Conservation (phyloP, 2,888 invertebrate genomes). For the Acrobasis suavella region DNA sequence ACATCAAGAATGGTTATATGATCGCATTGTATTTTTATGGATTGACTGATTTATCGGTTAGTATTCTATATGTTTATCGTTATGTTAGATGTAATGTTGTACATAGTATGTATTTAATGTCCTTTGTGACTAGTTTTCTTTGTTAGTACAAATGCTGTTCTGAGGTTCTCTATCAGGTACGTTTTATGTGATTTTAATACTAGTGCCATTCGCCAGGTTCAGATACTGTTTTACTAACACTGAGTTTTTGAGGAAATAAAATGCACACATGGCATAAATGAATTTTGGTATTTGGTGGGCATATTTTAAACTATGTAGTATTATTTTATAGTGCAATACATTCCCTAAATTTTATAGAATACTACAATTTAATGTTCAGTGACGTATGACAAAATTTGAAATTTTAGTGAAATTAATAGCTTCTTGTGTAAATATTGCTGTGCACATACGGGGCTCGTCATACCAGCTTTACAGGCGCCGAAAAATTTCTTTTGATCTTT, state of each 20-base stretch:
- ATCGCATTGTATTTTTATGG: constrained; percentile 55
- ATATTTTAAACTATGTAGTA: constrained; percentile 14
- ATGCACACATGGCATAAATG: neutral
- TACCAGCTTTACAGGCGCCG: too few species aligned
- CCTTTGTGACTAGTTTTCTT: constrained; percentile 48
- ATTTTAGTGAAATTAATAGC: neutral
- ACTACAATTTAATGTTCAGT: constrained; percentile 3
- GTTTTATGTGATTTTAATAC: neutral
- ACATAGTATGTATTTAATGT: constrained; percentile 40
- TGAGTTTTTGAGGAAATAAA: neutral
- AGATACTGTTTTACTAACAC: neutral
- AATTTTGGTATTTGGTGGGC: neutral
- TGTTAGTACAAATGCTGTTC: constrained; percentile 57
- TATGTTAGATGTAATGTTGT: constrained; percentile 34
- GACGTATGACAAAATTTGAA: neutral
- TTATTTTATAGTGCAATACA: constrained; percentile 33
- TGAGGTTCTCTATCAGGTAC: constrained; percentile 45
- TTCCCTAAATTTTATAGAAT: constrained; percentile 59
- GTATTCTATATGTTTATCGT: constrained; percentile 46
- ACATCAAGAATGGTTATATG: constrained; percentile 25
- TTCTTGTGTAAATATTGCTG: neutral
- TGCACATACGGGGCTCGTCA: neutral
- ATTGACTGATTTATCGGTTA: constrained; percentile 70
- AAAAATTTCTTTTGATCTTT: too few species aligned
- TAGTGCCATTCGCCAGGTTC: neutral